Percentiles rank a stretch among this genome's conserved stretches.
Conservation (phyloP, 2,797 vertebrate species). For the Cichlasoma orientale region DNA sequence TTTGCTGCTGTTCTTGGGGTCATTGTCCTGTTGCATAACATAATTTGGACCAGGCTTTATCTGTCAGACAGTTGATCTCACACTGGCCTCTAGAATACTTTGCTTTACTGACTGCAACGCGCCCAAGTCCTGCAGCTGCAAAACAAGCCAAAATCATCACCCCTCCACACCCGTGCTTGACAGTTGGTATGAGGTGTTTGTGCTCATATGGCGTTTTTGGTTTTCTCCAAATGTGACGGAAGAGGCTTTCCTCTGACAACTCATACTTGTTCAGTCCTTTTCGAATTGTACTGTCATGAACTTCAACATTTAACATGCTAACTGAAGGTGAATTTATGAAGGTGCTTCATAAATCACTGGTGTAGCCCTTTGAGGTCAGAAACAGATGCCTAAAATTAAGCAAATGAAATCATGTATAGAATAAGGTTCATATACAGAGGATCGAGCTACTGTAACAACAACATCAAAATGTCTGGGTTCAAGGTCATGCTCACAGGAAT, state of each 20-base stretch:
- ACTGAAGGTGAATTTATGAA: no score
- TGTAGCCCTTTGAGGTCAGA: background rate
- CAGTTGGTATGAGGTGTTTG: background rate
- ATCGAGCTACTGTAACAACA: background rate
- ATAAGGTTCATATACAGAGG: rapidly evolving
- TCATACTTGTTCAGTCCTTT: no score
- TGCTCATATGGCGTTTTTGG: background rate
- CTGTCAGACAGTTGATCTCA: no score
- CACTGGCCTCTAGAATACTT: background rate
- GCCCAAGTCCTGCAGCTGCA: background rate
- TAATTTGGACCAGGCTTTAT: background rate
- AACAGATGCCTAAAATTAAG: background rate
- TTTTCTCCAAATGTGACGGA: background rate
- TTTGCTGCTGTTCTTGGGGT: background rate
- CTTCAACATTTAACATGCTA: background rate
- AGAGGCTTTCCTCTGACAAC: no score
- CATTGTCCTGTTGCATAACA: background rate
- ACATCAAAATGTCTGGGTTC: background rate
- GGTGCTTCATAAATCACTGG: background rate
- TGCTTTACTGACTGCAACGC: background rate
- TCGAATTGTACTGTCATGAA: background rate
- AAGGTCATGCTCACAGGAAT: conserved; percentile 28
- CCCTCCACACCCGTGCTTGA: background rate
- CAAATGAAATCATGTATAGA: background rate
- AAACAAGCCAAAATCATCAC: background rate